These are phyloP conservation scores for Platysteira castanea DNA, from an alignment of 2,113 vertebrate species.

Conservation along the genomic window DNA sequence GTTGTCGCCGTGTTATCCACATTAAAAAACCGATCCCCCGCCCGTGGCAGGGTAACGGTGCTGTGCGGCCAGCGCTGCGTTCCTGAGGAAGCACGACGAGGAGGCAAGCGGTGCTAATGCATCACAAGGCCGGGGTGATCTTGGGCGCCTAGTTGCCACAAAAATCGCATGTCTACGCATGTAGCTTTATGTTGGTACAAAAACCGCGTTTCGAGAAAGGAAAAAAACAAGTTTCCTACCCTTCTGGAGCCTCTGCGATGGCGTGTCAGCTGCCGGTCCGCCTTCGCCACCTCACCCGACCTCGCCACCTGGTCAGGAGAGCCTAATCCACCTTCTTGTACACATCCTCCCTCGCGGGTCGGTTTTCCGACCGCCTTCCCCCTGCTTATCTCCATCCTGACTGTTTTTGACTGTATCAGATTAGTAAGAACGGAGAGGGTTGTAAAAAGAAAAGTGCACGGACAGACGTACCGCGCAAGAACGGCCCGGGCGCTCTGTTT, in stretches of 20 bases:
- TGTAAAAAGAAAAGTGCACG: accelerated
- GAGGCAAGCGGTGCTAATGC: accelerated
- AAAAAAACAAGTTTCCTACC: not conserved
- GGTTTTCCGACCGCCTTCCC: not conserved
- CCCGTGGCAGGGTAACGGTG: not conserved
- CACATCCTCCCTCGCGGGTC: not conserved
- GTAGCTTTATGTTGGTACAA: not conserved
- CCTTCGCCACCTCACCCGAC: not conserved
- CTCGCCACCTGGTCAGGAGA: accelerated
- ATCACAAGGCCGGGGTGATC: not conserved
- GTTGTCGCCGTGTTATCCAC: accelerated
- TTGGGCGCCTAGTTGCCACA: not conserved
- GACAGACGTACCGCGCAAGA: accelerated
- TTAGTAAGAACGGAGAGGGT: not conserved
- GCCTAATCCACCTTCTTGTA: not conserved
- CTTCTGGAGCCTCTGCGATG: not conserved
- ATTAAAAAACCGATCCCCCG: accelerated
- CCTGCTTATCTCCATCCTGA: not conserved
- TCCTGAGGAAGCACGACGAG: accelerated
- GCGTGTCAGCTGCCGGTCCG: not conserved
- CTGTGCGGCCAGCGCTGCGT: accelerated
- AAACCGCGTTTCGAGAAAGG: accelerated
- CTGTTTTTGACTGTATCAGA: not conserved
- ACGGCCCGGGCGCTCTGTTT: accelerated
- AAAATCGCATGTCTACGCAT: not conserved